A percentile compares a stretch with the other conserved stretches of the same genome.
These are phyloP conservation scores for Picus viridis DNA, from an alignment of 2,797 vertebrate species.

Conservation along the genomic window DNA sequence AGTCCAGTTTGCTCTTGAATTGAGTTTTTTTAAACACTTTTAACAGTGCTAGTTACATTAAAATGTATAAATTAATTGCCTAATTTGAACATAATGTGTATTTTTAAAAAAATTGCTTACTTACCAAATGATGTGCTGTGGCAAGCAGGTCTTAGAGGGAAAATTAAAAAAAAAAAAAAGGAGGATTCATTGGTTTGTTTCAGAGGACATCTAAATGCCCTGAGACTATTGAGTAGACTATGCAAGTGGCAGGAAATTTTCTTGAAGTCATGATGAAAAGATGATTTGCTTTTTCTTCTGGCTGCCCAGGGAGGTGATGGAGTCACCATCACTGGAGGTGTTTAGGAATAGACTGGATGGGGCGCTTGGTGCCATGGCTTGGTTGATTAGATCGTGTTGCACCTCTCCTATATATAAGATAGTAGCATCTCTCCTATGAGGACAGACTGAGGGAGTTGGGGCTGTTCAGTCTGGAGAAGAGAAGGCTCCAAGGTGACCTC, in stretches of 20 bases:
- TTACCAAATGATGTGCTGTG: neutral
- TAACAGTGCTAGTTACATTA: neutral
- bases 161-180: neutral
- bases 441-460: too few species aligned
- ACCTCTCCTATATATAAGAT: too few species aligned
- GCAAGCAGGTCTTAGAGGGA: neutral
- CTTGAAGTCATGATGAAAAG: neutral
- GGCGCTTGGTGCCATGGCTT: too few species aligned
- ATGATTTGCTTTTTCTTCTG: neutral
- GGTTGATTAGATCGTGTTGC: too few species aligned
- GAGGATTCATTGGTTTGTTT: neutral
- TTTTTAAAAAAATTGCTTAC: neutral
- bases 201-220: neutral
- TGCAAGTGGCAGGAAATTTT: neutral
- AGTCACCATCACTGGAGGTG: too few species aligned
- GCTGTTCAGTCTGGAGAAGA: too few species aligned
- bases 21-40: neutral
- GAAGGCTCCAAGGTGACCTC: too few species aligned
- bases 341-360: too few species aligned
- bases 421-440: too few species aligned
- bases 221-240: neutral
- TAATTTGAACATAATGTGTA: neutral
- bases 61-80: neutral
- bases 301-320: neutral
- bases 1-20: neutral